Percentiles rank a stretch among this genome's conserved stretches.
These are phyloP conservation scores for Drosophila oshimai DNA, from an alignment of 1,140 invertebrate genomes.

Conservation along the genomic window DNA sequence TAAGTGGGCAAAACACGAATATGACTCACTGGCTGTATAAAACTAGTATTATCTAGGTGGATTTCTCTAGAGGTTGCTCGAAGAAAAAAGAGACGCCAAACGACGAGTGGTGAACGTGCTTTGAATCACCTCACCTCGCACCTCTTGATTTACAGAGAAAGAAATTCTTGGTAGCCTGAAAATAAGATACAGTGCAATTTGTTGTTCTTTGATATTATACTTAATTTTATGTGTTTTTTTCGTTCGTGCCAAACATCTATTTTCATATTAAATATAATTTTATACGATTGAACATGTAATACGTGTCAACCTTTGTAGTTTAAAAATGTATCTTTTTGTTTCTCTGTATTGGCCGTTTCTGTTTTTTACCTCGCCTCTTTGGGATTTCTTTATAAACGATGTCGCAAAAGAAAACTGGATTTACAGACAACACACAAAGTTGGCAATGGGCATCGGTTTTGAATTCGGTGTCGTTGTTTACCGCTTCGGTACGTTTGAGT, in stretches of 20 bases:
- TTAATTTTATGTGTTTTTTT: neutral
- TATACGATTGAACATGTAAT: too few species aligned
- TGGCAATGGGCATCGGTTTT: constrained; percentile 39
- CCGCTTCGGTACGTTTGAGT: constrained; percentile 20
- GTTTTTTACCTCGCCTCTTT: constrained; percentile 13
- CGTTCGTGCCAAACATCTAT: too few species aligned
- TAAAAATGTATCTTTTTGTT: neutral
- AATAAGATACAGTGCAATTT: too few species aligned
- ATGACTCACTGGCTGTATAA: constrained; percentile 57
- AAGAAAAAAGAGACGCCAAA: constrained; percentile 24
- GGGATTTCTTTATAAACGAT: constrained; percentile 42
- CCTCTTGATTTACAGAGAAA: constrained; percentile 5
- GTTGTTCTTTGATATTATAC: too few species aligned
- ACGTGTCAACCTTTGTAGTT: too few species aligned
- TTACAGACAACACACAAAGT: constrained; percentile 31
- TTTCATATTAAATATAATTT: too few species aligned
- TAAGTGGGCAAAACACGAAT: constrained; percentile 49
- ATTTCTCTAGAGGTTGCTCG: constrained; percentile 39
- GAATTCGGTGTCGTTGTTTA: constrained; percentile 42
- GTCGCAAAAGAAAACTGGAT: constrained; percentile 48
- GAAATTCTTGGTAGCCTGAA: too few species aligned
- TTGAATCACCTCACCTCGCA: constrained; percentile 40
- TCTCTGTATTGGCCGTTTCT: neutral
- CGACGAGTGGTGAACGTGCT: constrained; percentile 42
- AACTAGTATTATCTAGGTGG: constrained; percentile 53